phyloP scores from a whole-genome alignment of 2,797 vertebrate genomes.

The Pangasius macronema region DNA sequence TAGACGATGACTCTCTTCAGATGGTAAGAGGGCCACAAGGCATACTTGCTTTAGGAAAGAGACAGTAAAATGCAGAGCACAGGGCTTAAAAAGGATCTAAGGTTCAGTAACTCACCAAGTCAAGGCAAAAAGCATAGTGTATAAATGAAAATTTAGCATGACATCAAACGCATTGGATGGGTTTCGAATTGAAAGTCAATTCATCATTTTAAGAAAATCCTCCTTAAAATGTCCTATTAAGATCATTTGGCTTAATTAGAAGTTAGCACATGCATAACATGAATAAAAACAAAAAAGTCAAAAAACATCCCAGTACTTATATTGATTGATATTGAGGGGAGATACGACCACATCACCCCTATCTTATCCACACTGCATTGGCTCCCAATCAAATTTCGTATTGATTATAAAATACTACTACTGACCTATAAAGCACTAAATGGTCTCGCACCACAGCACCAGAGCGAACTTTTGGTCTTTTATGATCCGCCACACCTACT shows the following conservation, averaged over 20 bases:
- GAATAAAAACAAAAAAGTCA: background rate
- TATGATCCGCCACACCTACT: too few relatives aligned
- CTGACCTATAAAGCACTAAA: too few relatives aligned
- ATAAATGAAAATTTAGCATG: background rate
- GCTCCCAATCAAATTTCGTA: too few relatives aligned
- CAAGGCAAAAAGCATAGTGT: background rate
- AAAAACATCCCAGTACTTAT: background rate
- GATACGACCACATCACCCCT: too few relatives aligned
- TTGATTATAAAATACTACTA: too few relatives aligned
- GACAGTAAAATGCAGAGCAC: background rate
- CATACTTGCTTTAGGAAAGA: constrained; percentile 18
- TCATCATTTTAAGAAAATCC: background rate
- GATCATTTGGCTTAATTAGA: background rate
- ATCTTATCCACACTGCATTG: too few relatives aligned
- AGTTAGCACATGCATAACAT: background rate
- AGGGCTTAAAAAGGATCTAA: background rate
- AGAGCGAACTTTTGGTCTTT: too few relatives aligned
- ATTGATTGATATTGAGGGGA: background rate
- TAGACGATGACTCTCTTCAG: constrained; percentile 27
- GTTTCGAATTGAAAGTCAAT: background rate
- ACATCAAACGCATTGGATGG: too few relatives aligned
- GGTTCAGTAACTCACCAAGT: background rate
- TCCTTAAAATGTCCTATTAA: background rate
- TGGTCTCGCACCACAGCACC: too few relatives aligned
- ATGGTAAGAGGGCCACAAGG: constrained; percentile 18